These are phyloP conservation scores for Tipula unca DNA, from an alignment of 2,888 invertebrate species.

Conservation along the genomic window DNA sequence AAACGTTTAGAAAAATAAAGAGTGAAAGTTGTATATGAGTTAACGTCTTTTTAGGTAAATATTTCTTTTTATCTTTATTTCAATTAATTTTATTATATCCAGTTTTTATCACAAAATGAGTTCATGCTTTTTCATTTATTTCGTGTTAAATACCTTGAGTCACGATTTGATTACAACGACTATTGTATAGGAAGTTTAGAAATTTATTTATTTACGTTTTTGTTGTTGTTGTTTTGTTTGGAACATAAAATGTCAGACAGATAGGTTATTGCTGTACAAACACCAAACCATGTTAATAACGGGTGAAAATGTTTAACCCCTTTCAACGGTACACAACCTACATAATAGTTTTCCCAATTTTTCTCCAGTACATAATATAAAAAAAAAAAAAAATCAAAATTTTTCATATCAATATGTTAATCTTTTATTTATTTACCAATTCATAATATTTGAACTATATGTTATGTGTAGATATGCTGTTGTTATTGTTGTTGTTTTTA, in stretches of 20 bases:
- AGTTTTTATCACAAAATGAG: neutral
- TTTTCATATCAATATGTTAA: slow-evolving; percentile 14
- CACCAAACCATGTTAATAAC: neutral
- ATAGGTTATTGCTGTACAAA: neutral
- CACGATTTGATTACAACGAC: neutral
- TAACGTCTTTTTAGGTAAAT: neutral
- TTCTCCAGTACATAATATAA: neutral
- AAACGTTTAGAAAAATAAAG: neutral
- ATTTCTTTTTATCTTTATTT: neutral
- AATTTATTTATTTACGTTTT: neutral
- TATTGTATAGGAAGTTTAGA: neutral
- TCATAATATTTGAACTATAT: neutral
- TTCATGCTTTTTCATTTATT: neutral
- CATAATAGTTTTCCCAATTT: neutral
- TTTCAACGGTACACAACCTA: neutral
- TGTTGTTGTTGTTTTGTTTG: neutral
- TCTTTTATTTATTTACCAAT: slow-evolving; percentile 8
- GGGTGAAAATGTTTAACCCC: neutral
- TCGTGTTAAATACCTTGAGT: neutral
- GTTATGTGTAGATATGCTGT: neutral
- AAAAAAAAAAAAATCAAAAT: neutral
- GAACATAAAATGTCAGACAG: neutral
- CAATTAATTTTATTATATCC: neutral
- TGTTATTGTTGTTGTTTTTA: neutral
- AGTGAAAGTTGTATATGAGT: neutral